These are phyloP conservation scores for Eurosta solidaginis DNA, from an alignment of 1,140 invertebrate species.

Conservation along the genomic window DNA sequence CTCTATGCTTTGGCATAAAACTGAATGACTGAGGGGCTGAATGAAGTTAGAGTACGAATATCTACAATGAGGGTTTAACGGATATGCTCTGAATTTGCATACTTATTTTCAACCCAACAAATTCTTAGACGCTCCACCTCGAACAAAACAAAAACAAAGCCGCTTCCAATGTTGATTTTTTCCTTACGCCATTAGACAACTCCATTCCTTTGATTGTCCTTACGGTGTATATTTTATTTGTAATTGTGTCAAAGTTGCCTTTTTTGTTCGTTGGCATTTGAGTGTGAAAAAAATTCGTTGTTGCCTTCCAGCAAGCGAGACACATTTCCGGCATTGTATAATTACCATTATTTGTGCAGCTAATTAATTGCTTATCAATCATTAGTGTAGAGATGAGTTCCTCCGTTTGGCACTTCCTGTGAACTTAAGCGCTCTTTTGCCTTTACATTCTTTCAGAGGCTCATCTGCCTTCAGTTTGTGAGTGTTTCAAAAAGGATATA, in stretches of 20 bases:
- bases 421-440: neutral
- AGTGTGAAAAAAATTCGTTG: constrained; percentile 8
- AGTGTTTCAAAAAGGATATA: neutral
- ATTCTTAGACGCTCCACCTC: neutral
- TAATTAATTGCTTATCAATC: constrained; percentile 37
- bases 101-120: neutral
- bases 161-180: too few species aligned
- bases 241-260: neutral
- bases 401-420: neutral
- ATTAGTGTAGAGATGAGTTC: neutral
- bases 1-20: neutral
- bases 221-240: too few species aligned
- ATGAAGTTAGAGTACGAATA: too few species aligned
- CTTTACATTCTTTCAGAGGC: neutral
- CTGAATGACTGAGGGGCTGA: neutral
- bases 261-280: constrained; percentile 1
- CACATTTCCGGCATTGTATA: constrained; percentile 28
- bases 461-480: neutral
- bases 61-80: neutral
- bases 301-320: constrained; percentile 17
- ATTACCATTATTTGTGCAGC: constrained; percentile 28
- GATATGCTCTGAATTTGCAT: neutral
- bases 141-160: neutral
- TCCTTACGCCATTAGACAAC: too few species aligned
- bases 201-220: too few species aligned